Conservation (phyloP, 2,113 vertebrate genomes). For the Gadus macrocephalus region DNA sequence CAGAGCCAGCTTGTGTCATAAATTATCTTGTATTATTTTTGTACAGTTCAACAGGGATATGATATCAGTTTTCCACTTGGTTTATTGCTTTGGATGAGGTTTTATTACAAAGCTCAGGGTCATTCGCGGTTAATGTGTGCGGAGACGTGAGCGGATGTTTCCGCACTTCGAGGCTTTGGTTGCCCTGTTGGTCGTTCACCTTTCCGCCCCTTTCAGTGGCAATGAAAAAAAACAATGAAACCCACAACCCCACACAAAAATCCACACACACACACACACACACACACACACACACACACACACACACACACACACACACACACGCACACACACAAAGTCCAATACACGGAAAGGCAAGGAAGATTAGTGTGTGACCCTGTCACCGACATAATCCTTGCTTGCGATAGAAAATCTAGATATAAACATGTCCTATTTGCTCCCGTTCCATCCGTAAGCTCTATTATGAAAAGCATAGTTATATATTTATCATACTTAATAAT, state of each 20-base stretch:
- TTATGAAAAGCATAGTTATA: no score
- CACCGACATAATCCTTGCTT: neutral
- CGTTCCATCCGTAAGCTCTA: no score
- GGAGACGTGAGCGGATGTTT: conserved; percentile 1
- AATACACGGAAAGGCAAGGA: neutral
- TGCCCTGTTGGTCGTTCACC: neutral
- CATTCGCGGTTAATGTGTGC: conserved; percentile 23
- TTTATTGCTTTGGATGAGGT: conserved; percentile 15
- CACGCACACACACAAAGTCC: neutral
- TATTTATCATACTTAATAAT: neutral
- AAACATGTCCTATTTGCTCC: neutral
- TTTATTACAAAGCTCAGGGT: conserved; percentile 4
- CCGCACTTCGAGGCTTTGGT: conserved; percentile 6
- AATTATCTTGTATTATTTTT: conserved; percentile 22
- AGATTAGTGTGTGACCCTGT: neutral
- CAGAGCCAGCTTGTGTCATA: neutral
- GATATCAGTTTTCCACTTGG: conserved; percentile 23
- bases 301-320: no score
- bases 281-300: no score
- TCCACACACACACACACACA: no score
- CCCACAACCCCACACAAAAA: neutral
- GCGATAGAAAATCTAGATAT: neutral
- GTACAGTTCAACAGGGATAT: conserved; percentile 29
- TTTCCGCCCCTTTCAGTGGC: conserved; percentile 2
- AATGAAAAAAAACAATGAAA: neutral